Base-by-base conservation (phyloP, 2,888 invertebrate genomes). In the Teleiodes luculella region DNA sequence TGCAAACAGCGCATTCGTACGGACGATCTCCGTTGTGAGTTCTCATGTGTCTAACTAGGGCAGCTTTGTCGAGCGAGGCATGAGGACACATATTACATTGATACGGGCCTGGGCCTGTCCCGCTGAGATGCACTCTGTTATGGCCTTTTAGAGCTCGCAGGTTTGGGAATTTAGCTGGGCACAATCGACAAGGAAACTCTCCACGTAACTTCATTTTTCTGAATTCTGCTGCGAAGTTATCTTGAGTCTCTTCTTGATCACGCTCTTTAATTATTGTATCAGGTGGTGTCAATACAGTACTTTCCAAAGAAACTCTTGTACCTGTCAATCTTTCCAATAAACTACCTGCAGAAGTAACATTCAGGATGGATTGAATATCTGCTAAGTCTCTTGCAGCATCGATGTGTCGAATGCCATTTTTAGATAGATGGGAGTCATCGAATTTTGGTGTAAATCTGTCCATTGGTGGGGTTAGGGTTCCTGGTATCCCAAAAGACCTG, bases 1-100 rank as follows among this genome's bases (percentile, higher is more conserved):
- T 96, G 80, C 98, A 98, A n/a, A 98, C 92, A 0, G 95, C 94
- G 74, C 98, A 98, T 78, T 97, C 97, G 75, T 96, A 98, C 0
- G 98, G 98, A 10, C 98, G 91, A 69, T 98, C 98, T 0, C 98
- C 98, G 73, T 97, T 98, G 83, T 98, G 98, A 0, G 96, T 96
- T 41, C 98, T 91, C 92, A 98, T 94, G 73, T 98, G 98, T 16
- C 97, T 93, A 7, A 96, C 94, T 49, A 98, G 85, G 2, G 97
- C 97, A 16, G 96, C 96, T 80, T 98, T 98, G 76, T 98, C 98
- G 36, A 95, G 91, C 62, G 95, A 95, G 1, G 94, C 94, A 80
- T 96, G 97, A 0, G 95, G 94, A 64, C 98, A 98, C 94, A 97
- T 95, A 77, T 97, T 97, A 87, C 98, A 98, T 52, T 95, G 93